These are phyloP conservation scores for Arremon aurantiirostris DNA, from an alignment of 2,797 vertebrate genomes.

Conservation along the genomic window DNA sequence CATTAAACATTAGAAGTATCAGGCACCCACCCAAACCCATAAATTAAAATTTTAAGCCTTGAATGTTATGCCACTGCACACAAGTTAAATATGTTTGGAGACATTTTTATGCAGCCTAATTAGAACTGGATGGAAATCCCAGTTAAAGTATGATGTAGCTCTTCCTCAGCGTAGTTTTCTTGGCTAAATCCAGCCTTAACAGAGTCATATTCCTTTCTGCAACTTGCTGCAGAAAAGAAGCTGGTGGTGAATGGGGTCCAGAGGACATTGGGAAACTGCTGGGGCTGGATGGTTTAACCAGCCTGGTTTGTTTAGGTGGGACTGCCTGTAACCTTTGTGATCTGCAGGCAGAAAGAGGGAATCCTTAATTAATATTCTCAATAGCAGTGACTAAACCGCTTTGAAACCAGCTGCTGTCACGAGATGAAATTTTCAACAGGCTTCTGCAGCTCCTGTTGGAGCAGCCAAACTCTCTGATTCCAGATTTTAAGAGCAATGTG, in stretches of 20 bases:
- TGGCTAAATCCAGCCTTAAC: slow-evolving; percentile 34
- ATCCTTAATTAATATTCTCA: slow-evolving; percentile 17
- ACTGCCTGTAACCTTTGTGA: neutral
- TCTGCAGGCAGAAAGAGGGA: neutral
- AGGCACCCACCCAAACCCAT: slow-evolving; percentile 41
- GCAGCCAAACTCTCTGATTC: neutral
- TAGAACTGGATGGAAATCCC: slow-evolving; percentile 46
- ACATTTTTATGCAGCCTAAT: slow-evolving; percentile 50
- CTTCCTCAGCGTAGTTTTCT: neutral
- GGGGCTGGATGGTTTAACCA: neutral
- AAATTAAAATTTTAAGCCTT: slow-evolving; percentile 50
- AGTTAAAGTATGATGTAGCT: slow-evolving; percentile 29
- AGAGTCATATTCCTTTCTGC: slow-evolving; percentile 34
- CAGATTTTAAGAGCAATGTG: neutral
- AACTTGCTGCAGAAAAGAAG: slow-evolving; percentile 13
- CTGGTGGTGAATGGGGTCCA: neutral
- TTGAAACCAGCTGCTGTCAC: slow-evolving; percentile 26
- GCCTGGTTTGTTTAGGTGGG: neutral
- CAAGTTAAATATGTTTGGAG: slow-evolving; percentile 41
- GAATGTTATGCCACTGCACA: neutral
- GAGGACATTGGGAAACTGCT: neutral
- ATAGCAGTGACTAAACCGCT: slow-evolving; percentile 19
- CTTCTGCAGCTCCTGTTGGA: slow-evolving; percentile 7
- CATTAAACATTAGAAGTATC: slow-evolving; percentile 48
- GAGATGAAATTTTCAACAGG: slow-evolving; percentile 16